Conservation (phyloP, 2,797 vertebrate genomes). For the Gymnocypris eckloni region DNA sequence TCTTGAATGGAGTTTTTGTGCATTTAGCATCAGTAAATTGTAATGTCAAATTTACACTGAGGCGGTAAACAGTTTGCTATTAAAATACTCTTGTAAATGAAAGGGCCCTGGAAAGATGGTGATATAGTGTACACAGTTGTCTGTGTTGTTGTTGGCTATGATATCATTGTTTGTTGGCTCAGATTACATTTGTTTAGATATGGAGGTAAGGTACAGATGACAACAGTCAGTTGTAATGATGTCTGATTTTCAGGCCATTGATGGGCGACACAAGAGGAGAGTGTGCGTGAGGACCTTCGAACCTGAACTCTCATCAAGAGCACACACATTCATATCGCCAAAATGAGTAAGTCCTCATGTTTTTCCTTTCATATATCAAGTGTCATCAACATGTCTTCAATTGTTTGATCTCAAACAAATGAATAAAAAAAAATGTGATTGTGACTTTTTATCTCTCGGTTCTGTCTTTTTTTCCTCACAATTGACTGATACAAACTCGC, state of each 20-base stretch:
- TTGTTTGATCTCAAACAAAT: neutral
- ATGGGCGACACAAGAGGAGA: conserved; percentile 61
- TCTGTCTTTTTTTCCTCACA: no score
- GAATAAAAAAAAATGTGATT: neutral
- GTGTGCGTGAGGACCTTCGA: conserved; percentile 65
- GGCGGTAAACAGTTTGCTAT: neutral
- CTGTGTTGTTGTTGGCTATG: neutral
- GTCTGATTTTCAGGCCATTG: conserved; percentile 62
- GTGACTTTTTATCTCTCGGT: no score
- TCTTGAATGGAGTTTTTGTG: neutral
- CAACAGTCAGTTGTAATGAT: neutral
- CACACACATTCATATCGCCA: conserved; percentile 60
- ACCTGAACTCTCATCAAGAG: conserved; percentile 55
- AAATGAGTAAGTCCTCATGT: conserved; percentile 78
- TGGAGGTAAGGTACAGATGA: no score
- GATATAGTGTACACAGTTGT: neutral
- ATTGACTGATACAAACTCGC: no score
- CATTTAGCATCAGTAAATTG: neutral
- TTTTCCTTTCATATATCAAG: neutral
- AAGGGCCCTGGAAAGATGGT: neutral
- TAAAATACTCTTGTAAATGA: neutral
- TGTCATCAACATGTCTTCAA: neutral
- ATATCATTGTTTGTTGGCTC: conserved; percentile 1
- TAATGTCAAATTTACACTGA: neutral
- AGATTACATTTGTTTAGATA: neutral